phyloP scores from a whole-genome alignment of 37 sponge, comb jelly and placozoan species.

The Sycon ciliatum region DNA sequence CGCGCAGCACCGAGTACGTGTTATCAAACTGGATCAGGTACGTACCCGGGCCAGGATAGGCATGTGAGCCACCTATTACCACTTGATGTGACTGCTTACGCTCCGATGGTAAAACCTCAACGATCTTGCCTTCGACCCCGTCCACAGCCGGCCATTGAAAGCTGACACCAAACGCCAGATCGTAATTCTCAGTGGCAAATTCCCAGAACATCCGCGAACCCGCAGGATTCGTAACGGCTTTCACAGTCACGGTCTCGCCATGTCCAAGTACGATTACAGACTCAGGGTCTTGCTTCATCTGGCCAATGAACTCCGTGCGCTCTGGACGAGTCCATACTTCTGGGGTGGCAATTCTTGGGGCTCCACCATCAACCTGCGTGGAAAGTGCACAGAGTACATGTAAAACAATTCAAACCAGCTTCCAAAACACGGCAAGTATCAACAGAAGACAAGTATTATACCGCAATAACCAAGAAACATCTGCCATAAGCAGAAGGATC shows the following conservation, averaged over 20 bases:
- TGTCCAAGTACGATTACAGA: conserved; percentile 31
- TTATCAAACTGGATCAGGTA: conserved; percentile 84
- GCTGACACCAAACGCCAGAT: conserved; percentile 78
- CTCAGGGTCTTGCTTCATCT: conserved; percentile 24
- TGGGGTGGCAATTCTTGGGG: background rate
- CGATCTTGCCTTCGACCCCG: background rate
- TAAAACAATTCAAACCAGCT: no score
- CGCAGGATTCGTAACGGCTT: conserved; percentile 56
- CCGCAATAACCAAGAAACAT: no score
- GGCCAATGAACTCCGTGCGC: conserved; percentile 12
- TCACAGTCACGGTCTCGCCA: conserved; percentile 61
- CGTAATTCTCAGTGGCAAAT: conserved; percentile 72
- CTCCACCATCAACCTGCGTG: background rate
- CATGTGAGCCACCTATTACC: conserved; percentile 69
- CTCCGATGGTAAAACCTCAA: conserved; percentile 47
- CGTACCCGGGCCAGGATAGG: conserved; percentile 52
- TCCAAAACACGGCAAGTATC: no score
- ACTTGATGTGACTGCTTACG: conserved; percentile 61
- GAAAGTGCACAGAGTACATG: no score
- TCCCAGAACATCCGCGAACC: conserved; percentile 79
- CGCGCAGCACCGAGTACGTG: conserved; percentile 53
- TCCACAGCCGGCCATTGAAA: conserved; percentile 27
- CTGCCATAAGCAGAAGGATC: no score
- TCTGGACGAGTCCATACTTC: background rate
- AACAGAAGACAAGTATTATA: no score